These are phyloP conservation scores for Nesospiza acunhae DNA, from an alignment of 2,113 vertebrate species.

Conservation along the genomic window DNA sequence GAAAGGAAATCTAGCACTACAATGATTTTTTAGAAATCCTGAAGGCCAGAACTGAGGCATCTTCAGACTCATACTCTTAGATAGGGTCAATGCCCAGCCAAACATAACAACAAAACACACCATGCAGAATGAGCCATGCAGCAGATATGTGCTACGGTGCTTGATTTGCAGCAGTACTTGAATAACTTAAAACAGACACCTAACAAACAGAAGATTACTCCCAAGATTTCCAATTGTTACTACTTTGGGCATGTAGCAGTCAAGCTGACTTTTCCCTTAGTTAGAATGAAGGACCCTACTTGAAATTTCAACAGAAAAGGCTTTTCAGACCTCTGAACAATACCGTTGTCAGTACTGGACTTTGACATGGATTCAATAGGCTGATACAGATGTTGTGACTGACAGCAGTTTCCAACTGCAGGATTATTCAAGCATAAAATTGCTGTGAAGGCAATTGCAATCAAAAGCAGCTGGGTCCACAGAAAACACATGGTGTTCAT, in stretches of 20 bases:
- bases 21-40: not conserved
- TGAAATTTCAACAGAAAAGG: not conserved
- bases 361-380: not conserved
- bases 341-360: not conserved
- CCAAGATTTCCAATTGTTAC: not conserved
- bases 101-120: not conserved
- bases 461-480: slow-evolving; percentile 32
- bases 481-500: slow-evolving; percentile 27
- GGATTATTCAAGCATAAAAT: slow-evolving; percentile 34
- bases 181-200: not conserved
- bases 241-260: not conserved
- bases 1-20: not conserved
- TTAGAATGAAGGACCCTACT: not conserved
- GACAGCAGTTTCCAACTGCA: slow-evolving; percentile 26
- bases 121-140: not conserved
- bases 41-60: rapidly evolving
- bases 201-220: not conserved
- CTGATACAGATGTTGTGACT: slow-evolving; percentile 20
- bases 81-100: not conserved
- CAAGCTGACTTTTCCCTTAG: not conserved
- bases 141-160: rapidly evolving
- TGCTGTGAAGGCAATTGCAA: slow-evolving; percentile 33
- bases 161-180: not conserved
- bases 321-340: not conserved
- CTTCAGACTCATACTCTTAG: not conserved